Base-by-base conservation (phyloP, 2,797 vertebrate genomes). In the Acipenser transmontanus region DNA sequence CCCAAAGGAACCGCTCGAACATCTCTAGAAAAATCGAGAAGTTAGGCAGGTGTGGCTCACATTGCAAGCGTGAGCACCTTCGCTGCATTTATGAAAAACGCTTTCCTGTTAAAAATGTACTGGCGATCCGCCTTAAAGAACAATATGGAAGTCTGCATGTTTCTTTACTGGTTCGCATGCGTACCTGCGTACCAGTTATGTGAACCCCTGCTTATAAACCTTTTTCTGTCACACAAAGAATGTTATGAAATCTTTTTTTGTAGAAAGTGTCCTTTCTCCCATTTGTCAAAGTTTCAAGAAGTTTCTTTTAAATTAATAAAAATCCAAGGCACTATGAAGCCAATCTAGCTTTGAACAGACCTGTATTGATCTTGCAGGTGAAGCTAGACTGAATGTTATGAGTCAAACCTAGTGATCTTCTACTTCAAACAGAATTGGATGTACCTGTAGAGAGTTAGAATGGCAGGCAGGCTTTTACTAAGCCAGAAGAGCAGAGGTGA, bases 221-320 rank as follows among this genome's bases (percentile, higher is more conserved):
- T 34, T 34, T 34, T 34, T 34, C 20, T 34, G 4, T 34, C 34
- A 34, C 34, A 34, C 34, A 34, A 34, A 34, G 34, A 34, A 34
- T 34, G 34, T 4, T 34, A 34, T 34, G 3, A 34, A 34, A 75
- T 81, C 69, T 65, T 71, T 77, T 74, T 70, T 72, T 76, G 78
- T 78, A 82, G 83, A 83, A 75, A 84, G 84, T 86, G 78, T 87
- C 81, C 77, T 81, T 84, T 89, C 89, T 88, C 86, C 81, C 88
- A 89, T 88, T 89, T 91, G 79, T 91, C 89, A 93, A 97, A 97
- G 92, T 97, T 97, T 97, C 91, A 94, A 95, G 93, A 98, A 97
- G 93, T 98, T 95, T 93, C 93, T 95, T 98, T 34, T 97, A 96
- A 98, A 99, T 99, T 98, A 98, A 98, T 99, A 97, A 98, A 87